A percentile compares a stretch with the other conserved stretches of the same genome.
phyloP scores from a whole-genome alignment of 2,888 invertebrate genomes.

The Trilocha varians region DNA sequence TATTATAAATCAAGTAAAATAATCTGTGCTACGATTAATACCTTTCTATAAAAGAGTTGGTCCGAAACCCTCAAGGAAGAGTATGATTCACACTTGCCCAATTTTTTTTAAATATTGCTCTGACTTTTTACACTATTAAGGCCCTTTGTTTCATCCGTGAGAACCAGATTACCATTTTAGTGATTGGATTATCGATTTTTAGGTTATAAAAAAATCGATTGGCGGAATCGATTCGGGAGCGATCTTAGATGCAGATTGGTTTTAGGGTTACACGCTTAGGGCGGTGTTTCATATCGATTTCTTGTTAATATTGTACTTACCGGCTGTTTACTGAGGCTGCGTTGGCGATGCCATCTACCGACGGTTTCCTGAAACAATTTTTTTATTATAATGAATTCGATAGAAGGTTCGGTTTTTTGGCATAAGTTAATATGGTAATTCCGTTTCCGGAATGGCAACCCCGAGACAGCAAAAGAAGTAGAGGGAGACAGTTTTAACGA shows the following conservation, averaged over 20 bases:
- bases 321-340: conserved; percentile 90
- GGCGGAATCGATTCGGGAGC: conserved; percentile 37
- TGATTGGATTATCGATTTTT: conserved; percentile 61
- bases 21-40: too few species aligned
- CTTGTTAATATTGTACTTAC: conserved; percentile 72
- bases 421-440: too few species aligned
- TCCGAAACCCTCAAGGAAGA: too few species aligned
- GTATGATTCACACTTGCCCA: too few species aligned
- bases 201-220: conserved; percentile 38
- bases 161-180: conserved; percentile 70
- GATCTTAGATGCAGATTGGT: conserved; percentile 40
- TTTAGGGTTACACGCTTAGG: conserved; percentile 49
- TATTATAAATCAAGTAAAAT: too few species aligned
- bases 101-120: conserved; percentile 35
- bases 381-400: too few species aligned
- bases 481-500: too few species aligned
- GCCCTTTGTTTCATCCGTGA: conserved; percentile 63
- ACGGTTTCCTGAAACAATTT: conserved; percentile 87
- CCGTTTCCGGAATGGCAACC: too few species aligned
- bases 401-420: too few species aligned
- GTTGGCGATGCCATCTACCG: conserved; percentile 88
- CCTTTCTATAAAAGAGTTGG: too few species aligned
- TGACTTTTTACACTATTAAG: conserved; percentile 48
- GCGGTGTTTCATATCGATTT: conserved; percentile 26
- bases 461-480: too few species aligned